Percentiles rank a stretch among this genome's conserved stretches.
phyloP scores from a whole-genome alignment of 2,888 invertebrate species.

The Pinctada fucata region DNA sequence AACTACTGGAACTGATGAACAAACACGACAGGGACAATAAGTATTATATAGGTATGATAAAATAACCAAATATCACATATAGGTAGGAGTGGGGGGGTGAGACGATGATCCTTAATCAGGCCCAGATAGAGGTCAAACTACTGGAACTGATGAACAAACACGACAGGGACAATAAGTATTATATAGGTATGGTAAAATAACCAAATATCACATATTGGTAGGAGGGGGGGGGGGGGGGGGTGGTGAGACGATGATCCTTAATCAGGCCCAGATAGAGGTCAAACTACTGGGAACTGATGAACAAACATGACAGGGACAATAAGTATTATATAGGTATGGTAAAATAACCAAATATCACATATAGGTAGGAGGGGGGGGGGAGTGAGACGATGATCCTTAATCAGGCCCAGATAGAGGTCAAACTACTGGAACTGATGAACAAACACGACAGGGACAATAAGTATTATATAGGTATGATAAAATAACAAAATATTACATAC shows the following conservation, averaged over 20 bases:
- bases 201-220: too few relatives aligned
- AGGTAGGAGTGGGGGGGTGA: too few relatives aligned
- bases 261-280: too few relatives aligned
- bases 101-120: constrained; percentile 99
- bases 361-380: too few relatives aligned
- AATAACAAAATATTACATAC: too few relatives aligned
- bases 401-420: constrained; percentile 99
- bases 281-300: too few relatives aligned
- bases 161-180: constrained; percentile 99
- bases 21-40: constrained; percentile 98
- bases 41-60: constrained; percentile 96
- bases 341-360: too few relatives aligned
- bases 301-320: too few relatives aligned
- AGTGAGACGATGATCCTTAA: constrained; percentile 99
- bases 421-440: constrained; percentile 99
- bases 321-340: too few relatives aligned
- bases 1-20: constrained; percentile 99
- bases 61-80: not conserved
- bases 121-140: constrained; percentile 99
- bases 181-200: constrained; percentile 98
- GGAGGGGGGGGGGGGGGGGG: too few relatives aligned
- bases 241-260: too few relatives aligned
- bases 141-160: constrained; percentile 99
- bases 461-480: constrained; percentile 97
- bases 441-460: constrained; percentile 98